Conservation (phyloP, 2,888 invertebrate species). For the Lepidochrysops patricia region DNA sequence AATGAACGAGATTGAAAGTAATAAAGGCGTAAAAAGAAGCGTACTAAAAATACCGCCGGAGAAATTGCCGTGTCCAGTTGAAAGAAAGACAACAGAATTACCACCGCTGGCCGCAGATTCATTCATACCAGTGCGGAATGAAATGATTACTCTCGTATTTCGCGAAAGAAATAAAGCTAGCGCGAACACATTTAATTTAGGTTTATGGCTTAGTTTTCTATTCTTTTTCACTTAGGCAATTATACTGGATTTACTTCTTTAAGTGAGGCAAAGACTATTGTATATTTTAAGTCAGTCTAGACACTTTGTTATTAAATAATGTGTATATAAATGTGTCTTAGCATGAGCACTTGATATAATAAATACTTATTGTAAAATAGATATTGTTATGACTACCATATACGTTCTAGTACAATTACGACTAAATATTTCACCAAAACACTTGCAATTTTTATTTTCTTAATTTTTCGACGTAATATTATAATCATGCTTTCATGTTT, state of each 20-base stretch:
- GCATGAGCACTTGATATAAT: background rate
- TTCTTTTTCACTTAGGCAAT: slow-evolving; percentile 54
- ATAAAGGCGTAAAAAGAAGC: slow-evolving; percentile 52
- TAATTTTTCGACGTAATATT: no score
- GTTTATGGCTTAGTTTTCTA: slow-evolving; percentile 43
- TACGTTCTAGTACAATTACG: background rate
- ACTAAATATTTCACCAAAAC: no score
- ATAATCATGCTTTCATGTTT: no score
- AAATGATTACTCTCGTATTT: slow-evolving; percentile 65
- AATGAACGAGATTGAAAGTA: slow-evolving; percentile 21
- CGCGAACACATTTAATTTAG: slow-evolving; percentile 26
- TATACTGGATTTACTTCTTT: slow-evolving; percentile 20
- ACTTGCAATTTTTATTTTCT: no score
- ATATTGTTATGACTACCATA: background rate
- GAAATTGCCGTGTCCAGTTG: slow-evolving; percentile 56
- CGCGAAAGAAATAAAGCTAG: slow-evolving; percentile 47
- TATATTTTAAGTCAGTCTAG: slow-evolving; percentile 3
- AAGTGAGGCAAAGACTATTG: slow-evolving; percentile 48
- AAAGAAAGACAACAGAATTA: slow-evolving; percentile 49
- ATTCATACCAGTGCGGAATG: slow-evolving; percentile 61
- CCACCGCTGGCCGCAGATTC: slow-evolving; percentile 53
- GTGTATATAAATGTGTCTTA: background rate
- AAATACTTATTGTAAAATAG: background rate
- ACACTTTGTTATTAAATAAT: background rate
- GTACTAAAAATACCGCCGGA: slow-evolving; percentile 58